Evolutionary conservation across 2,888 invertebrate genomes (phyloP).

Genomic region (Athalia rosae): DNA sequence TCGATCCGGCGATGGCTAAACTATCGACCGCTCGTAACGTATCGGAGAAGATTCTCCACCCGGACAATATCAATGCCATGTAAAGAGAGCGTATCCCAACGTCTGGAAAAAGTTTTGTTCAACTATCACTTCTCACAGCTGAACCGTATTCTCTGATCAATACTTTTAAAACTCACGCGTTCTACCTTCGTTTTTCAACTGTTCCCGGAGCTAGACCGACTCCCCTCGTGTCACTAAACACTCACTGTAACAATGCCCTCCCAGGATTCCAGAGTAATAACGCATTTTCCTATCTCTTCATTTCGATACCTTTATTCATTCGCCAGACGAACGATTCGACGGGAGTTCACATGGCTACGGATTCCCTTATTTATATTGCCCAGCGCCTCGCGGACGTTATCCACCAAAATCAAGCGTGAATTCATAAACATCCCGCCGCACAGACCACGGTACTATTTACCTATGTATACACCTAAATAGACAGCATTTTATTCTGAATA

Average conservation of each 20-base stretch:
- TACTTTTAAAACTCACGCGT: conserved; percentile 3
- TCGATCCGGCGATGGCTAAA: conserved; percentile 12
- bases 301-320: too few relatives aligned
- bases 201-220: neutral
- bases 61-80: conserved; percentile 33
- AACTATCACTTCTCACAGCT: neutral
- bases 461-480: conserved; percentile 3
- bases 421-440: too few relatives aligned
- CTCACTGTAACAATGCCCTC: too few relatives aligned
- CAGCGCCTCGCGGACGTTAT: too few relatives aligned
- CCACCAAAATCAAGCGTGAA: too few relatives aligned
- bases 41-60: neutral
- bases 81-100: conserved; percentile 6
- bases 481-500: conserved; percentile 2
- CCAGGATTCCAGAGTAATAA: too few relatives aligned
- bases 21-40: conserved; percentile 30
- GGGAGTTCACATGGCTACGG: too few relatives aligned
- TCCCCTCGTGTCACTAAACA: neutral
- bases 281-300: too few relatives aligned
- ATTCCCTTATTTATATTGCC: too few relatives aligned
- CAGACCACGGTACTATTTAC: neutral
- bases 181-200: neutral
- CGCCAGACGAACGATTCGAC: too few relatives aligned
- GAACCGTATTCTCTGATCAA: neutral
- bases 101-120: conserved; percentile 19